Evolutionary conservation across 2,113 vertebrate genomes (phyloP).

Genomic region (Melanerpes aurifrons): DNA sequence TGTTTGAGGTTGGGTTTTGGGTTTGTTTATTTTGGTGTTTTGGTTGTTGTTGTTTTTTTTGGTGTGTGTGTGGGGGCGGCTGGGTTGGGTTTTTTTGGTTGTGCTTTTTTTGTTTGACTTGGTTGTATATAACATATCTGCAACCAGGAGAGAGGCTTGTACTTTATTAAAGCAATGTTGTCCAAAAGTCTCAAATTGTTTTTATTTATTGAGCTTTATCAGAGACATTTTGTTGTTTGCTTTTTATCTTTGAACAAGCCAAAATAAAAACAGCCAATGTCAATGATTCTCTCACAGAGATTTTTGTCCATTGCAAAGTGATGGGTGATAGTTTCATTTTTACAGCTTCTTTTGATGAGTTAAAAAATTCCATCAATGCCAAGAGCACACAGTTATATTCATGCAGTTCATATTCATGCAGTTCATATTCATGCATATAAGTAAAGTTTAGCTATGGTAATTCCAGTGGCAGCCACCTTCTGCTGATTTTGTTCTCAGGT

Average conservation of each 20-base stretch:
- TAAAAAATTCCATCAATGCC: background rate
- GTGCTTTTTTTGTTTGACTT: background rate
- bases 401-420: background rate
- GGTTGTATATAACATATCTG: background rate
- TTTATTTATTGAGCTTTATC: background rate
- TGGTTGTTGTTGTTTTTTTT: background rate
- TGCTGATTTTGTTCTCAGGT: background rate
- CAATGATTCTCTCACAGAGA: background rate
- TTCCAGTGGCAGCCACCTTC: background rate
- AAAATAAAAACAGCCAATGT: background rate
- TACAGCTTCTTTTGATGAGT: background rate
- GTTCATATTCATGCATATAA: background rate
- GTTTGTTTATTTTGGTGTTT: no score
- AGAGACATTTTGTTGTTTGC: background rate
- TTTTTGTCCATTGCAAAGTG: background rate
- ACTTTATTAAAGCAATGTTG: background rate
- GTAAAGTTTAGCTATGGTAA: background rate
- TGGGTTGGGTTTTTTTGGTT: background rate
- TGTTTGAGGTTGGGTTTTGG: background rate
- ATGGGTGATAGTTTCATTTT: fast-evolving
- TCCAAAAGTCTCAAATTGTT: background rate
- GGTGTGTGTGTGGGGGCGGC: no score
- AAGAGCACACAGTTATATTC: background rate
- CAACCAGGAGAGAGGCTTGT: background rate
- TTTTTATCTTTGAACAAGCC: background rate